These are phyloP conservation scores for Phania funesta DNA, from an alignment of 2,888 invertebrate species.

Conservation along the genomic window DNA sequence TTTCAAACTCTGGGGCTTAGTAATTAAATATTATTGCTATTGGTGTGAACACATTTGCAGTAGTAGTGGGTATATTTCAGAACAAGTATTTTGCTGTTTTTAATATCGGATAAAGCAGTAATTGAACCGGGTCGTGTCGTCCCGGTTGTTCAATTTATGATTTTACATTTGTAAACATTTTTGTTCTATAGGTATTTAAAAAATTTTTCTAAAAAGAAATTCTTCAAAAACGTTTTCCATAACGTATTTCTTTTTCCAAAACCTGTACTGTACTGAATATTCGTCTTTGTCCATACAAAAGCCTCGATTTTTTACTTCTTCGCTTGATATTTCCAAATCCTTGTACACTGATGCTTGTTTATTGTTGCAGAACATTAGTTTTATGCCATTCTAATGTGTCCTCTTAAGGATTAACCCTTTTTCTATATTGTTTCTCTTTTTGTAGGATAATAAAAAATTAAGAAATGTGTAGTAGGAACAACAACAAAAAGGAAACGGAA, in stretches of 20 bases:
- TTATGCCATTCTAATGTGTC: slow-evolving; percentile 37
- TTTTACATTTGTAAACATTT: too few species aligned
- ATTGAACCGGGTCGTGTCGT: too few species aligned
- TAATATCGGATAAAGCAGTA: too few species aligned
- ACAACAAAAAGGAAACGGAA: slow-evolving; percentile 59
- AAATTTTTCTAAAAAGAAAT: too few species aligned
- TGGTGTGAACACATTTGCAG: too few species aligned
- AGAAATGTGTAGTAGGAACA: neutral
- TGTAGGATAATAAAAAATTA: neutral
- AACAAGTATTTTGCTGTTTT: too few species aligned
- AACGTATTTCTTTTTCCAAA: neutral
- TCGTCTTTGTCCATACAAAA: neutral
- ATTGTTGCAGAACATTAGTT: slow-evolving; percentile 59
- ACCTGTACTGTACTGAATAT: neutral
- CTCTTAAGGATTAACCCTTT: slow-evolving; percentile 61
- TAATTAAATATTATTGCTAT: too few species aligned
- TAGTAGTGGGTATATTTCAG: too few species aligned
- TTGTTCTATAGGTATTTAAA: too few species aligned
- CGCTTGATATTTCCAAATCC: neutral
- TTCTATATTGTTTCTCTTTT: neutral
- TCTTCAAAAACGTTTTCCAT: too few species aligned
- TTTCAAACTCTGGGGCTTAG: too few species aligned
- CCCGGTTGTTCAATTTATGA: too few species aligned
- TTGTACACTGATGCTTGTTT: slow-evolving; percentile 51
- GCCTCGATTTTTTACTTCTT: neutral